Conservation (phyloP, 2,888 invertebrate genomes). For the Eupithecia abbreviata region DNA sequence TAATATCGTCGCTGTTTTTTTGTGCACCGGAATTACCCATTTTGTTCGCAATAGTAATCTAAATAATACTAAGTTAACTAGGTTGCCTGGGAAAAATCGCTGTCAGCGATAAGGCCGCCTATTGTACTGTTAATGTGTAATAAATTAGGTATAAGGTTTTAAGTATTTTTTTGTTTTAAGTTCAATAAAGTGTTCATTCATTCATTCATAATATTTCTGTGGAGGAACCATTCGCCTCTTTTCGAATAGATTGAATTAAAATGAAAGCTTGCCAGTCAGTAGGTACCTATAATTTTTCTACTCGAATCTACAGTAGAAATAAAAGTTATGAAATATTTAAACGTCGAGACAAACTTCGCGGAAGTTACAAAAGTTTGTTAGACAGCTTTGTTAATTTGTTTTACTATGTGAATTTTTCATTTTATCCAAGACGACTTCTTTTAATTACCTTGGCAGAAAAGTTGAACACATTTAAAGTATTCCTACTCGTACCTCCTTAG, state of each 20-base stretch:
- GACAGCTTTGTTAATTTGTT: constrained; percentile 44
- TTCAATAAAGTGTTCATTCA: no score
- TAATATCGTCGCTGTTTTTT: no score
- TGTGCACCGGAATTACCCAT: no score
- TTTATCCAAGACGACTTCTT: neutral
- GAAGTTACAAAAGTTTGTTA: constrained; percentile 7
- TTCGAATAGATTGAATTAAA: neutral
- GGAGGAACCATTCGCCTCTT: no score
- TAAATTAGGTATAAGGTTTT: no score
- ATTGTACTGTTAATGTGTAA: no score
- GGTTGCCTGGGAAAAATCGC: no score
- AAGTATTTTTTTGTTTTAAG: no score
- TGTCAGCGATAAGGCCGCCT: no score
- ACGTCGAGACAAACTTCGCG: constrained; percentile 8
- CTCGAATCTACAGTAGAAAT: neutral
- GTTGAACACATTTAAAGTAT: neutral
- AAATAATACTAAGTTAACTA: no score
- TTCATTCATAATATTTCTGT: no score
- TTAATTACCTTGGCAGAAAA: neutral
- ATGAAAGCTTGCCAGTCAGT: neutral
- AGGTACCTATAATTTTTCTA: neutral
- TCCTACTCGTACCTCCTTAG: neutral
- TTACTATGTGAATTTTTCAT: constrained; percentile 22
- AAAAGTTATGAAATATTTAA: constrained; percentile 8
- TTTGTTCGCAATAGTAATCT: no score